A percentile compares a stretch with the other conserved stretches of the same genome.
Evolutionary conservation across 2,797 vertebrate genomes (phyloP).

Genomic region (Phoxinus dragarum): DNA sequence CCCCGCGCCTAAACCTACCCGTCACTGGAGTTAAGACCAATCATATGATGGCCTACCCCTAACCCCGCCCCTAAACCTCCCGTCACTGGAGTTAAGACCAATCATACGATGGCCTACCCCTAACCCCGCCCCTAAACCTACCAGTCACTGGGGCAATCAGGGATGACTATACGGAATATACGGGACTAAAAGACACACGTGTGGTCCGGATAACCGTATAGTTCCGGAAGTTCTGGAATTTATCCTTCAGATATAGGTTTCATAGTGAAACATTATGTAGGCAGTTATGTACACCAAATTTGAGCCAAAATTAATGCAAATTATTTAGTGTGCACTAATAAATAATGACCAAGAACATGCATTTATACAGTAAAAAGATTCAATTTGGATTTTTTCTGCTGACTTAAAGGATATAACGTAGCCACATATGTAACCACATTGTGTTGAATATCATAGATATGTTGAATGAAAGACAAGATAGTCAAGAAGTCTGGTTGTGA

Average conservation of each 20-base stretch:
- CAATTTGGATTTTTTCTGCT: not conserved
- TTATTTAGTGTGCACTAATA: not conserved
- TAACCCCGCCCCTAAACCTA: no score
- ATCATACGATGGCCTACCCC: no score
- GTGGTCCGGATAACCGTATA: no score
- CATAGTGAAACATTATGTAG: not conserved
- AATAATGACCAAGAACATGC: not conserved
- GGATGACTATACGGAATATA: no score
- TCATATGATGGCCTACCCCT: no score
- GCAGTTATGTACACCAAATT: not conserved
- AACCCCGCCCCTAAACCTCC: no score
- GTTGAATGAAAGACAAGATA: conserved; percentile 65
- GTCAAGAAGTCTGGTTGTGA: conserved; percentile 80
- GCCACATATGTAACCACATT: not conserved
- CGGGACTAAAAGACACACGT: no score
- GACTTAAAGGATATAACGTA: not conserved
- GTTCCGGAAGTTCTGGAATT: not conserved
- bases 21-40: no score
- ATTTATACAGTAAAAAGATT: not conserved
- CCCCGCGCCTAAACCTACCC: no score
- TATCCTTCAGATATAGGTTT: not conserved
- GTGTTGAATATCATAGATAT: not conserved
- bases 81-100: no score
- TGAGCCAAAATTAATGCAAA: not conserved
- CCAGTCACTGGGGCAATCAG: no score